Percentiles rank a stretch among this genome's conserved stretches.
Evolutionary conservation across 2,797 vertebrate species (phyloP).

Genomic region (Poeciliopsis paucimaculata): DNA sequence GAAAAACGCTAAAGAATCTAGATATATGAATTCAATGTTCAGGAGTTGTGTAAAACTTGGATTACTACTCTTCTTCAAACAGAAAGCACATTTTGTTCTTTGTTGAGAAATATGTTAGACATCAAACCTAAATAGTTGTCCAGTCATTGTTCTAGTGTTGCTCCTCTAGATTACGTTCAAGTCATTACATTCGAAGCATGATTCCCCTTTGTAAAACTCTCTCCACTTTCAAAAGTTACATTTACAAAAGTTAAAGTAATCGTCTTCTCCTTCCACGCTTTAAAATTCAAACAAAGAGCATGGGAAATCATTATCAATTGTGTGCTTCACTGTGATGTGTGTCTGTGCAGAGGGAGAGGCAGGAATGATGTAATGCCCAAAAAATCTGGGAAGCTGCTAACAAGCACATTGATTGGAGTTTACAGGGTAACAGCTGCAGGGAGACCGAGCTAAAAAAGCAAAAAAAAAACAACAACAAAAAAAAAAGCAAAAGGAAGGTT

Average conservation of each 20-base stretch:
- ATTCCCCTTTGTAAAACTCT: background rate
- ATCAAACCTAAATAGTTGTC: background rate
- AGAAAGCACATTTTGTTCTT: background rate
- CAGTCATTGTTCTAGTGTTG: background rate
- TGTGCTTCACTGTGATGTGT: constrained; percentile 9
- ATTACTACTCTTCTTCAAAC: background rate
- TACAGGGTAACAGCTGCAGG: constrained; percentile 36
- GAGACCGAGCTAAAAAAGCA: background rate
- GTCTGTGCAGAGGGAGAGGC: constrained; percentile 18
- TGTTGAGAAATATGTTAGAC: background rate
- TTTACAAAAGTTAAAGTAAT: constrained; percentile 1
- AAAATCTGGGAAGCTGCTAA: constrained; percentile 58
- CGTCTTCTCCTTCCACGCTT: background rate
- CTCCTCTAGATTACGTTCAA: background rate
- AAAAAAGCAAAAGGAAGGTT: constrained; percentile 11
- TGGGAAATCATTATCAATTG: constrained; percentile 45
- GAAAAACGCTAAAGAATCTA: background rate
- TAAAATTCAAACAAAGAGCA: constrained; percentile 34
- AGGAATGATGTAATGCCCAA: constrained; percentile 56
- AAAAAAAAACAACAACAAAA: background rate
- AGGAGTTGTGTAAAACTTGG: background rate
- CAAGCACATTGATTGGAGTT: constrained; percentile 63
- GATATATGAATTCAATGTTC: background rate
- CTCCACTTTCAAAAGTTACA: background rate
- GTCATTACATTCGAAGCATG: background rate